Evolutionary conservation across 2,113 vertebrate species (phyloP).

Genomic region (Hydrolagus affinis): DNA sequence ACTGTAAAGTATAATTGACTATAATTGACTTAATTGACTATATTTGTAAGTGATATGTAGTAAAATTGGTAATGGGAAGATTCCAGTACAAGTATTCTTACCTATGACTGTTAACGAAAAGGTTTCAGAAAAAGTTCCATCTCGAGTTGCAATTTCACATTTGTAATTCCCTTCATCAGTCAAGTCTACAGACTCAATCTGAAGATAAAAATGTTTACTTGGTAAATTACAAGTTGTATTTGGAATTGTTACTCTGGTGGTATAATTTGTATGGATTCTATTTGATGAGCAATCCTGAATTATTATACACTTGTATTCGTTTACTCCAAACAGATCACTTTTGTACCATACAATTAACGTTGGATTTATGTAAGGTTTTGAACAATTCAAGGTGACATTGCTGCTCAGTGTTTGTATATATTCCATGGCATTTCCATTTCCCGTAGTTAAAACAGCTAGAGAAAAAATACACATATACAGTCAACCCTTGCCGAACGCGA

Average conservation of each 20-base stretch:
- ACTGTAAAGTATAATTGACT: too few species aligned
- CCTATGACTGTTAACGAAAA: not conserved
- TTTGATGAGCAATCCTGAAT: too few species aligned
- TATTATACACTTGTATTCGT: too few species aligned
- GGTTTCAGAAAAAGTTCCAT: not conserved
- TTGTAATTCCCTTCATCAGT: slow-evolving; percentile 22
- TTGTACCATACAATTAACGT: not conserved
- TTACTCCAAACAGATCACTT: too few species aligned
- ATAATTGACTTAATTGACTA: too few species aligned
- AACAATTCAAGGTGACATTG: not conserved
- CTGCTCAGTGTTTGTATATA: not conserved
- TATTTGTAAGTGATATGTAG: too few species aligned
- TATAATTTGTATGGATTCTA: too few species aligned
- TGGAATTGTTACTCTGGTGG: not conserved
- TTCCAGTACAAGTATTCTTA: not conserved
- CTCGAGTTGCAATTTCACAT: not conserved
- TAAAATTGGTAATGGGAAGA: not conserved
- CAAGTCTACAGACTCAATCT: not conserved
- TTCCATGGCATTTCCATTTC: not conserved
- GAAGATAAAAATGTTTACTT: not conserved
- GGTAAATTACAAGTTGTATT: not conserved
- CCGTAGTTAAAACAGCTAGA: not conserved
- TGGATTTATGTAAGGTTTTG: not conserved
- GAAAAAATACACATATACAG: not conserved
- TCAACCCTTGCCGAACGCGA: too few species aligned